Evolutionary conservation across 2,113 vertebrate species (phyloP).

Genomic region (Melospiza georgiana): DNA sequence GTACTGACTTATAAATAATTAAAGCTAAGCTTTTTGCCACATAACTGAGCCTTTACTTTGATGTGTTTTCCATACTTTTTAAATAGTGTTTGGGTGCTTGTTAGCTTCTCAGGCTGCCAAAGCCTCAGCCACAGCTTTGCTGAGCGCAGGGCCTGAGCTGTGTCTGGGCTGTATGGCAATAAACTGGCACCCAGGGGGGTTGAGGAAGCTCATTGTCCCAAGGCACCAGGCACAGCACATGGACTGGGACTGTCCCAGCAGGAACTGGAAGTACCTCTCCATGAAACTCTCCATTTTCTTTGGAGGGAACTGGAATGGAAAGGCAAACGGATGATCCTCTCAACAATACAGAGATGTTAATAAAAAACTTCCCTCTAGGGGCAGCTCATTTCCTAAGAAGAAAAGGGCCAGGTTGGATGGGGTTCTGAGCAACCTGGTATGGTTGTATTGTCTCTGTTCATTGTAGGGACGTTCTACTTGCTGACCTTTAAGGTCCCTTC

Average conservation of each 20-base stretch:
- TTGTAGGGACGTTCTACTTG: not conserved
- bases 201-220: not conserved
- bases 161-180: not conserved
- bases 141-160: not conserved
- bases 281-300: not conserved
- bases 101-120: not conserved
- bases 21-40: not conserved
- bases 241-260: not conserved
- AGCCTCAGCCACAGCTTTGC: not conserved
- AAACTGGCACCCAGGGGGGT: not conserved
- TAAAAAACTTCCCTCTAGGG: not conserved
- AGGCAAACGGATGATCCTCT: not conserved
- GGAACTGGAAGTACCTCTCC: not conserved
- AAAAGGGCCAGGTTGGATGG: not conserved
- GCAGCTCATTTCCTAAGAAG: not conserved
- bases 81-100: not conserved
- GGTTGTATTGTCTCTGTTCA: not conserved
- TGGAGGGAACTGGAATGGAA: not conserved
- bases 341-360: rapidly evolving
- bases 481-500: not conserved
- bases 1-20: not conserved
- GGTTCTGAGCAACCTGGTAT: not conserved
- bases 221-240: not conserved
- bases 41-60: not conserved
- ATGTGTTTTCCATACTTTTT: not conserved